Conservation (phyloP, 2,113 vertebrate species). For the Ivindomyrus marchei region DNA sequence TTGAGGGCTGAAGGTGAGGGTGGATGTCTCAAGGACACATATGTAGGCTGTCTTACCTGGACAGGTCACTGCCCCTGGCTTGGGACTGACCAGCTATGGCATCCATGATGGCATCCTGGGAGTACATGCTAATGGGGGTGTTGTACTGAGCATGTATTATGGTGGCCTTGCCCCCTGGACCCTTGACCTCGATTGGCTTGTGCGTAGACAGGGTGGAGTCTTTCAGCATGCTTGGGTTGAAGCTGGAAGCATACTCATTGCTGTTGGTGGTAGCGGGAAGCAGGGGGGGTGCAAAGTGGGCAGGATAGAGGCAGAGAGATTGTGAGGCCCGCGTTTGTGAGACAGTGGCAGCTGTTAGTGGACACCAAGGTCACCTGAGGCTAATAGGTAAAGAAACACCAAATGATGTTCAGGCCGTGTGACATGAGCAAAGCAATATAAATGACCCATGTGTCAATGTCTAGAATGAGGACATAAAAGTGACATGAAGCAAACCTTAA, state of each 20-base stretch:
- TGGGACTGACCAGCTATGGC: constrained; percentile 93
- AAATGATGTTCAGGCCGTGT: not conserved
- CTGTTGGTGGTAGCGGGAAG: constrained; percentile 48
- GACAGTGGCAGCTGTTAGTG: not conserved
- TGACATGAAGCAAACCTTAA: not conserved
- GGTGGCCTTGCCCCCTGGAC: constrained; percentile 89
- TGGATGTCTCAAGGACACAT: not conserved
- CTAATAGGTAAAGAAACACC: not conserved
- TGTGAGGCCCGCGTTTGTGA: not conserved
- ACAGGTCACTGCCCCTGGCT: constrained; percentile 79
- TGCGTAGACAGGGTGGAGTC: constrained; percentile 81
- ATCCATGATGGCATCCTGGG: constrained; percentile 98
- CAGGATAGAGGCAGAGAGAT: constrained; percentile 6
- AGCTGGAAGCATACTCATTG: constrained; percentile 70
- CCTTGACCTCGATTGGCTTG: constrained; percentile 93
- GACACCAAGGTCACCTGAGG: not conserved
- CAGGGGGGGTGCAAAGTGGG: constrained; percentile 25
- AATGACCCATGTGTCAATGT: not conserved
- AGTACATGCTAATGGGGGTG: constrained; percentile 99
- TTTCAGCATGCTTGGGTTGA: constrained; percentile 78
- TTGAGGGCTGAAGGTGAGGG: not conserved
- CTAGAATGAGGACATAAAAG: not conserved
- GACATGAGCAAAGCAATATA: not conserved
- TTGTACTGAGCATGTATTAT: constrained; percentile 99
- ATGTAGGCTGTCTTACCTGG: constrained; percentile 69